Evolutionary conservation across 2,888 invertebrate genomes (phyloP), one percentile per base, ranked within the genome.

Genomic region (Lepidocyrtoides sp.): DNA sequence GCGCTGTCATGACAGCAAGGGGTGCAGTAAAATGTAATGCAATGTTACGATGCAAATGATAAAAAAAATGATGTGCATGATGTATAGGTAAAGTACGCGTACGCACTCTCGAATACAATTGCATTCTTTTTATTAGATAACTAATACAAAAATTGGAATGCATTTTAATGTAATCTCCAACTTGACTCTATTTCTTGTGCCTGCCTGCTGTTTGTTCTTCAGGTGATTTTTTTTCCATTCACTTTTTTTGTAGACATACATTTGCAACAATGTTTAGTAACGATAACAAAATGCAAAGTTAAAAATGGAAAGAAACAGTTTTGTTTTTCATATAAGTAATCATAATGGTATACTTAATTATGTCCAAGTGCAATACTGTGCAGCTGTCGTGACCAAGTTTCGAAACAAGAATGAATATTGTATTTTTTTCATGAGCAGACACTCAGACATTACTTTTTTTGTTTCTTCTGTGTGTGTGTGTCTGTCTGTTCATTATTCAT

Each of bases 331-430:
- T 79, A 48, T n/a, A 17, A 23, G 36, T 36, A 36, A 36, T 36
- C 48, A 23, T 75, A 75, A 75, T 79, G 51, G 63, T 7, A 32
- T 44, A 82, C 44, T 82, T 82, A 82, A 82, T 82, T 82, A 82
- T 82, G 63, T 63, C 26, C 63, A 82, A 82, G 60, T 41, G 81
- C 57, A 82, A 82, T 60, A 51, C 32, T 60, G 82, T 63, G 63
- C 82, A 82, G 63, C 23, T 82, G 85, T 85, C 85, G 85, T 85
- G 85, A 85, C 85, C 72, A 75, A 20, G 72, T 85, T 85, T 85
- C 85, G 75, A 85, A 85, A 85, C 36, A 83, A 29, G 32, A 29
- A 32, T 79, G 79, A 57, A 57, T 79, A 57, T 72, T 66, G 66
- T 29, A 77, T 14, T 51, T 54, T 77, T 29, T 8, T 36, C 36